Evolutionary conservation across 1,140 invertebrate species (phyloP).

Genomic region (Melitaea cinxia): DNA sequence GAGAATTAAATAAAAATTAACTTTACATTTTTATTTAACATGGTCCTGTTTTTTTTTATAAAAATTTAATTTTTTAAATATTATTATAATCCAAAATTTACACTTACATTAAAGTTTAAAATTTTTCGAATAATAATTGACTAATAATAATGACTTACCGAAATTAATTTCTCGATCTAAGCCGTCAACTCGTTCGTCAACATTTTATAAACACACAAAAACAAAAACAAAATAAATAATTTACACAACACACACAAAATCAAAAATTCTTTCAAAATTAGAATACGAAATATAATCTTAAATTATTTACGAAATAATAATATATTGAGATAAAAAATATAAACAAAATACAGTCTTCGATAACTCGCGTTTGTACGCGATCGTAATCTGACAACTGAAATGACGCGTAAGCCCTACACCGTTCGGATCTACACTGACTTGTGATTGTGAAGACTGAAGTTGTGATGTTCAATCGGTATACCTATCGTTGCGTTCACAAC

Average conservation of each 20-base stretch:
- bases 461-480: conserved; percentile 18
- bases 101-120: too few relatives aligned
- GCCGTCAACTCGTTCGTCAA: neutral
- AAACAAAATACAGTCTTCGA: conserved; percentile 6
- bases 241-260: neutral
- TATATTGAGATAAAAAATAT: neutral
- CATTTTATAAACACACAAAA: neutral
- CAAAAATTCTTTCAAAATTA: conserved; percentile 5
- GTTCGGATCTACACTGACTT: conserved; percentile 21
- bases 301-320: conserved; percentile 1
- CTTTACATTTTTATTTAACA: too few relatives aligned
- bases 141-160: conserved; percentile 1
- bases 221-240: conserved; percentile 2
- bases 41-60: too few relatives aligned
- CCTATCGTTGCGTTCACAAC: conserved; percentile 2
- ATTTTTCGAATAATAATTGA: neutral
- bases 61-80: too few relatives aligned
- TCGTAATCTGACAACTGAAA: conserved; percentile 1
- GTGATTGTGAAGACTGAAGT: conserved; percentile 1
- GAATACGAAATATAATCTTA: neutral
- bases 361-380: conserved; percentile 2
- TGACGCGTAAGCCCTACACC: conserved; percentile 13
- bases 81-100: too few relatives aligned
- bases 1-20: too few relatives aligned
- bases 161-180: neutral